These are phyloP conservation scores for Watsonalla binaria DNA, from an alignment of 2,888 invertebrate genomes.

Conservation along the genomic window DNA sequence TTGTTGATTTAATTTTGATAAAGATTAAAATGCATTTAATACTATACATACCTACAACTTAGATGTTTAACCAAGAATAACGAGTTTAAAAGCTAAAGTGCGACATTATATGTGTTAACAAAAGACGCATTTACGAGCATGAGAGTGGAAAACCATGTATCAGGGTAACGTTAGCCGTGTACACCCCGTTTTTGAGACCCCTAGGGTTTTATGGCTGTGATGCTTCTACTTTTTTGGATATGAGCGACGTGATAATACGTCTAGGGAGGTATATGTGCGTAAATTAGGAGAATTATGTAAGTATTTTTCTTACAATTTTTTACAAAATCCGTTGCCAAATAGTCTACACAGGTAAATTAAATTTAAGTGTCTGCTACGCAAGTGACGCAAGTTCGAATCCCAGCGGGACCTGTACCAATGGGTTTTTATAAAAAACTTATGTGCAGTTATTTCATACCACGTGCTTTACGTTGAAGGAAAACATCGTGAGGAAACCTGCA, in stretches of 20 bases:
- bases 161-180: conserved; percentile 24
- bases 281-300: background rate
- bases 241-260: conserved; percentile 21
- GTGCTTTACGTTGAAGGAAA: no score
- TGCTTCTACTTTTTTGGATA: conserved; percentile 28
- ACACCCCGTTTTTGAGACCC: conserved; percentile 30
- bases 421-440: no score
- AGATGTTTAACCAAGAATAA: conserved; percentile 16
- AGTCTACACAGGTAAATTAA: no score
- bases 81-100: conserved; percentile 49
- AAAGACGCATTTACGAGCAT: conserved; percentile 64
- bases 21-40: no score
- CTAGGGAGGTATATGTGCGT: conserved; percentile 7
- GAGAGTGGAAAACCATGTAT: conserved; percentile 57
- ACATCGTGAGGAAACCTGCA: no score
- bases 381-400: no score
- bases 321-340: no score
- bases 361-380: no score
- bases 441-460: no score
- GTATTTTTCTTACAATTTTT: no score
- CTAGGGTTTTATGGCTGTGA: conserved; percentile 34
- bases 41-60: background rate
- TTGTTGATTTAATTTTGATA: no score
- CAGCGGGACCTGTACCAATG: no score
- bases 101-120: conserved; percentile 60